phyloP scores from a whole-genome alignment of 2,888 invertebrate genomes.

The Arrhopalites spinosus region DNA sequence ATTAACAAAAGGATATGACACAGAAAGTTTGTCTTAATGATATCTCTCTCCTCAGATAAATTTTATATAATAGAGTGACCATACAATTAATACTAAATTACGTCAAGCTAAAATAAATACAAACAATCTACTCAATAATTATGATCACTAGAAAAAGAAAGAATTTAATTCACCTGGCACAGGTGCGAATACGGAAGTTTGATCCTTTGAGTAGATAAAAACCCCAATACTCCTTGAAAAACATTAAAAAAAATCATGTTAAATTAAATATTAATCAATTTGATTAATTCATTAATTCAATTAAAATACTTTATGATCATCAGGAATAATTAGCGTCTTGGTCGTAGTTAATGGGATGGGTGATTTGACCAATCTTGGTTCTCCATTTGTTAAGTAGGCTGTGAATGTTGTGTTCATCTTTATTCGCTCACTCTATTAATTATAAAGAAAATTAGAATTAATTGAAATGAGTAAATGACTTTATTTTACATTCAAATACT shows the following conservation, averaged over 20 bases:
- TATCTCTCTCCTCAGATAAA: no score
- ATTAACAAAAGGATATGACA: no score
- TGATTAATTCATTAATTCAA: no score
- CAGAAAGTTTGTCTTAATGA: no score
- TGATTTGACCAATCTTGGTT: slow-evolving; percentile 66
- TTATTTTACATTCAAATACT: background rate
- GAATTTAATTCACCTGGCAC: slow-evolving; percentile 68
- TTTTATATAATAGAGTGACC: no score
- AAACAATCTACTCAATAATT: background rate
- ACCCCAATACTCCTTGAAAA: slow-evolving; percentile 65
- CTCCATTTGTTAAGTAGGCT: slow-evolving; percentile 71
- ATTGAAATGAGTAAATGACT: background rate
- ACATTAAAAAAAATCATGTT: no score
- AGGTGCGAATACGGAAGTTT: slow-evolving; percentile 74
- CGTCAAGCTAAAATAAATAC: no score
- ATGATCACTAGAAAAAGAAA: background rate
- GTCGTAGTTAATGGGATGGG: slow-evolving; percentile 71
- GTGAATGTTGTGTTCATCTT: slow-evolving; percentile 75
- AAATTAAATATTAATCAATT: no score
- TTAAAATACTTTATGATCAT: slow-evolving; percentile 68
- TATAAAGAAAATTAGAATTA: slow-evolving; percentile 6
- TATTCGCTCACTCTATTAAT: slow-evolving; percentile 69
- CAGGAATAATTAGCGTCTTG: slow-evolving; percentile 71
- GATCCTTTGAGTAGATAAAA: slow-evolving; percentile 77
- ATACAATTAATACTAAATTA: no score